phyloP scores from a whole-genome alignment of 1,140 invertebrate species.

The Colletes gigas region DNA sequence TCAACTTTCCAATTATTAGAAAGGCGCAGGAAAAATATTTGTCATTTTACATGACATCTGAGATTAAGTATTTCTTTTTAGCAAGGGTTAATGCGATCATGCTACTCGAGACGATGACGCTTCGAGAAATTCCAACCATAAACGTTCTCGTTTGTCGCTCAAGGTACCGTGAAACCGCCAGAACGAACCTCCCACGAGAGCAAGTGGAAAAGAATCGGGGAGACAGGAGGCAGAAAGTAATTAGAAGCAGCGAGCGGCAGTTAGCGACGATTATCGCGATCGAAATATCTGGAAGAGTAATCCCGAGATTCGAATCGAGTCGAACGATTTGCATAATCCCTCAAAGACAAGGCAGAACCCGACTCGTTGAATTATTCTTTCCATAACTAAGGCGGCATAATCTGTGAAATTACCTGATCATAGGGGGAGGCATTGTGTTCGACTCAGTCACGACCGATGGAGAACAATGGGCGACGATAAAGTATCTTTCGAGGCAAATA shows the following conservation, averaged over 20 bases:
- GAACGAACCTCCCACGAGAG: not conserved
- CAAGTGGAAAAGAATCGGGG: no score
- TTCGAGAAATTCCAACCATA: not conserved
- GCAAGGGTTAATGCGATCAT: no score
- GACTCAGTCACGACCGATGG: not conserved
- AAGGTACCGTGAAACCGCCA: not conserved
- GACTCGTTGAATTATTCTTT: constrained; percentile 39
- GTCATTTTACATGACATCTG: no score
- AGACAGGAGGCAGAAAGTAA: not conserved
- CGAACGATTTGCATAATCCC: constrained; percentile 42
- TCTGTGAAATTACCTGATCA: constrained; percentile 16
- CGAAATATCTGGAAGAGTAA: constrained; percentile 31
- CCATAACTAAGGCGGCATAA: constrained; percentile 38
- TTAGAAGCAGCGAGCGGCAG: constrained; percentile 9
- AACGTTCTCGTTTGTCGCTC: constrained; percentile 5
- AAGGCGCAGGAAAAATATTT: no score
- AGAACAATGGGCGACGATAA: no score
- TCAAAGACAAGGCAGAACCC: constrained; percentile 36
- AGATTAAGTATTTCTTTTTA: no score
- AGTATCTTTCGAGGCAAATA: no score
- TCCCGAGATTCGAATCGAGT: constrained; percentile 42
- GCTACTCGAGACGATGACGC: not conserved
- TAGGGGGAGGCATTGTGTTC: not conserved
- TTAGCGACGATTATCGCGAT: constrained; percentile 42
- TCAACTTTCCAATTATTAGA: no score